phyloP scores from a whole-genome alignment of 2,113 vertebrate species.

The Otus sunia region DNA sequence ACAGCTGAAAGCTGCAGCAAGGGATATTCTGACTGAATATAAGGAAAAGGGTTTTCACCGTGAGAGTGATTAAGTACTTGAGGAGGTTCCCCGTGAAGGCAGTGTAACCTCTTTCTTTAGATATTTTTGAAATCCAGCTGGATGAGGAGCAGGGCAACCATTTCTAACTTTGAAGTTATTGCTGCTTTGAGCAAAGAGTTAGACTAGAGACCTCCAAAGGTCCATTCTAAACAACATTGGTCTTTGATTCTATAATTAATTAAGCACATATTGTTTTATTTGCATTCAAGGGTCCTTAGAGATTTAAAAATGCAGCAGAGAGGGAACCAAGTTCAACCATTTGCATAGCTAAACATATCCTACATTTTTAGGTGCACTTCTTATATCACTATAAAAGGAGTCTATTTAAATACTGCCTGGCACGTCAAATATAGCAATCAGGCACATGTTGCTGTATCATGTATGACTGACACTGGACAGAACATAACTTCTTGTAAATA shows the following conservation, averaged over 20 bases:
- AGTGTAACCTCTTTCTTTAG: background rate
- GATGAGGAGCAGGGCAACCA: background rate
- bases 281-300: background rate
- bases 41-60: background rate
- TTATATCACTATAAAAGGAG: background rate
- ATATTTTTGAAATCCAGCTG: background rate
- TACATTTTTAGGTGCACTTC: background rate
- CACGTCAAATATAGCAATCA: background rate
- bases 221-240: background rate
- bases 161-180: background rate
- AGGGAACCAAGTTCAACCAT: background rate
- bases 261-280: background rate
- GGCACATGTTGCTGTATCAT: background rate
- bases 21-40: background rate
- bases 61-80: background rate
- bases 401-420: background rate
- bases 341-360: background rate
- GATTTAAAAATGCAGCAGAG: background rate
- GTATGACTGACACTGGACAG: background rate
- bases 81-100: background rate
- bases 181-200: background rate
- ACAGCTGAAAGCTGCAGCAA: background rate
- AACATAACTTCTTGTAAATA: background rate
- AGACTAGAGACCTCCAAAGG: background rate
- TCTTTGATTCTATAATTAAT: constrained; percentile 10